Evolutionary conservation across 2,797 vertebrate species (phyloP), one percentile per base, ranked within the genome.

Genomic region (Euphonia xanthogaster): DNA sequence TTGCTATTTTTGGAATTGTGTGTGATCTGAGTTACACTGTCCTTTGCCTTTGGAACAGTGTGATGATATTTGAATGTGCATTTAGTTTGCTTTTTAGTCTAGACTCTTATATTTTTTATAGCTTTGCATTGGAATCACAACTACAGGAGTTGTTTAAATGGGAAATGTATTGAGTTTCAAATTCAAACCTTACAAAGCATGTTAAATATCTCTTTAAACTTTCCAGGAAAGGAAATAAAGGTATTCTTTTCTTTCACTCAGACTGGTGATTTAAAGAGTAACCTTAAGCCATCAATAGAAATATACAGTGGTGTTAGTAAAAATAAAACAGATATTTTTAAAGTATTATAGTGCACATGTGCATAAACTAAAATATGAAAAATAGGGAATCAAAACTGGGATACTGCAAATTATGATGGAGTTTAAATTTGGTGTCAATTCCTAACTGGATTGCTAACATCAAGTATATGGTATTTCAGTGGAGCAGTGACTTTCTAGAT

Each of bases 71-170:
- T 83, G 94, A 78, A 81, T 31, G 23, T 47, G 18, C 54, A 58
- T 77, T 90, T 90, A 57, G 77, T 94, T 90, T 78, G n/a, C 33
- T 94, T 93, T 90, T 83, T n/a, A n/a, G 50, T 86, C 83, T 84
- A 75, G 84, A 61, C 66, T 75, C n/a, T 53, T 62, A 18, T 79
- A 55, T 78, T 70, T 84, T 90, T 86, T 91, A 77, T 61, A 83
- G 70, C 54, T 94, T 90, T 94, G 39, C 47, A 58, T 48, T 91
- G 84, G 60, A 92, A 81, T 87, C 30, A 78, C 45, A 94, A 39
- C 70, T 88, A 39, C 40, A 54, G 23, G 25, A 80, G 20, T 44
- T 77, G n/a, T 50, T 93, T 88, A 90, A 71, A 78, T 75, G 50
- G 74, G 50, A 71, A 42, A 68, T 78, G 35, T 61, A 75, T 88